phyloP scores from a whole-genome alignment of 1,140 invertebrate genomes.

The Bombus sylvicola region DNA sequence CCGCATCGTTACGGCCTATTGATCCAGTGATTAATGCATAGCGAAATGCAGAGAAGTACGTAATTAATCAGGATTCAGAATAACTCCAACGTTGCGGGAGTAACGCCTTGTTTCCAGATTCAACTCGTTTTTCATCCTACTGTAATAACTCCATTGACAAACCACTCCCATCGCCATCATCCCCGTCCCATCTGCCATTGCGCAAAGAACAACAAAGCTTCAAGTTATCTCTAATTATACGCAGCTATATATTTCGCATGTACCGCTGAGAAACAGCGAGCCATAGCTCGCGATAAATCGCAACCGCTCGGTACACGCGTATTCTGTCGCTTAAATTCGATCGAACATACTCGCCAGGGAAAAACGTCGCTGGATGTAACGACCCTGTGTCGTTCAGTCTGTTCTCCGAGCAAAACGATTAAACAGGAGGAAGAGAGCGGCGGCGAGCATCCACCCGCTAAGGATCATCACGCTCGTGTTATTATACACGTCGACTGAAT shows the following conservation, averaged over 20 bases:
- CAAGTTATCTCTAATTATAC: not conserved
- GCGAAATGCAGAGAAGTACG: conserved; percentile 30
- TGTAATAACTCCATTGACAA: not conserved
- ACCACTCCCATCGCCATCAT: not conserved
- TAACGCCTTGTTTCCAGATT: not conserved
- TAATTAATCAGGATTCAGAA: conserved; percentile 49
- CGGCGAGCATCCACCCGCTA: not conserved
- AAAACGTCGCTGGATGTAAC: not conserved
- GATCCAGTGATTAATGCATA: conserved; percentile 47
- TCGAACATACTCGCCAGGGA: not conserved
- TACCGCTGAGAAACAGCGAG: not conserved
- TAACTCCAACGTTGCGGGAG: not conserved
- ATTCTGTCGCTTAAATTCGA: not conserved
- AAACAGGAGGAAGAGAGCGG: not conserved
- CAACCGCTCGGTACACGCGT: too few relatives aligned
- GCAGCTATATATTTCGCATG: not conserved
- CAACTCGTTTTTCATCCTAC: not conserved
- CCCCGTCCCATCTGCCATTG: not conserved
- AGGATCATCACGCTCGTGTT: conserved; percentile 43
- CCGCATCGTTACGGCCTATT: conserved; percentile 49
- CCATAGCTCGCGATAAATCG: not conserved
- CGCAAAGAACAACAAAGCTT: not conserved
- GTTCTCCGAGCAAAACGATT: not conserved
- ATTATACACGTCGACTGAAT: conserved; percentile 50
- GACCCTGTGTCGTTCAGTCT: not conserved